Evolutionary conservation across 2,888 invertebrate genomes (phyloP), one percentile per base, ranked within the genome.

Genomic region (Morpho helenor): DNA sequence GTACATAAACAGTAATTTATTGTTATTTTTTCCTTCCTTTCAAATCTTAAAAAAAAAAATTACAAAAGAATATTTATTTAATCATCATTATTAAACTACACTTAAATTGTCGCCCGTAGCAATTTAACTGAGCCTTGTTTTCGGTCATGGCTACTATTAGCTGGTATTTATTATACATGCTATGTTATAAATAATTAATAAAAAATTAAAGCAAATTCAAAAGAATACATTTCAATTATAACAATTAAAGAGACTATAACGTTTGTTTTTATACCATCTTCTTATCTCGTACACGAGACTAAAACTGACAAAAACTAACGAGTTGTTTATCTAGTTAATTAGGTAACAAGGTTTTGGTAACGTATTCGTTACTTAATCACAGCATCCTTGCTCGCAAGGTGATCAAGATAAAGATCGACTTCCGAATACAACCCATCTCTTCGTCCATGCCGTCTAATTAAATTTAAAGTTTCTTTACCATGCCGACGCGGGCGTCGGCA

Each of bases 401-500:
- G 71, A 75, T 69, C 68, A 64, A 77, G 80, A 83, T 84, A 79
- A 79, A 48, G 43, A 81, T 83, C 79, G 64, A 72, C 75, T 78
- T 74, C 75, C 70, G 77, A 75, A 73, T 64, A 59, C 53, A 60
- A 57, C 60, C 52, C 62, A 62, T 59, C 56, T 59, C 59, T 52
- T 53, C 48, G 52, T 54, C 56, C 56, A 46, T 49, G 48, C 57
- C 46, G 16, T 52, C 52, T 62, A 62, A 62, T 62, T 60, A 62
- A 60, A 62, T 51, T 59, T 59, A 50, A 62, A 47, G 54, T 57
- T 59, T 59, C 39, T 53, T 56, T 57, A 57, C 50, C 31, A 51
- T 51, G 46, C 48, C 56, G 54, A 52, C 45, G 43, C 31, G 43
- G 51, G 53, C 44, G 50, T 56, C 10, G 48, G 31, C 48, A 51